Evolutionary conservation across 1,140 invertebrate species (phyloP).

Genomic region (Drosophila ficusphila): DNA sequence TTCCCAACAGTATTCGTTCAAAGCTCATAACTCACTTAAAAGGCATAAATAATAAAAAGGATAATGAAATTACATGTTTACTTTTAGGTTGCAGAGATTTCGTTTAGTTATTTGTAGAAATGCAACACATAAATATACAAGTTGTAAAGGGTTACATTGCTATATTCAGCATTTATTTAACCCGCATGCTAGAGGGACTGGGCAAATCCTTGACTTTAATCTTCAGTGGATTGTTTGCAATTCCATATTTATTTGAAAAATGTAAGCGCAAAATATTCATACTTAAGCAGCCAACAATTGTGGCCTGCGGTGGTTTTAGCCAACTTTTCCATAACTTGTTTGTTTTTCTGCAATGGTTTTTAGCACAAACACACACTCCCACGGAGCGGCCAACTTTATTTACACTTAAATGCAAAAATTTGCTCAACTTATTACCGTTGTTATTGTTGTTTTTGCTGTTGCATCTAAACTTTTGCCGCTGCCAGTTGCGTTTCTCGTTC

Average conservation of each 20-base stretch:
- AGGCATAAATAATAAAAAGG: too few species aligned
- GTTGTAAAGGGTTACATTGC: conserved; percentile 1
- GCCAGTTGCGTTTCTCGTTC: conserved; percentile 50
- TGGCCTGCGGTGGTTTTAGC: conserved; percentile 38
- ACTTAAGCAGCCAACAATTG: conserved; percentile 49
- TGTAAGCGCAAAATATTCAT: conserved; percentile 43
- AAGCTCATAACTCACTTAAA: too few species aligned
- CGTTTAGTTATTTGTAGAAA: too few species aligned
- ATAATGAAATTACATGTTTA: too few species aligned
- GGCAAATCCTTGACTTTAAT: conserved; percentile 38
- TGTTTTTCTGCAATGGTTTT: conserved; percentile 50
- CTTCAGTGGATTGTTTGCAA: conserved; percentile 37
- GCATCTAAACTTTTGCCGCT: conserved; percentile 73
- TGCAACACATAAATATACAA: too few species aligned
- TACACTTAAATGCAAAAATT: conserved; percentile 79
- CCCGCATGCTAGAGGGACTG: conserved; percentile 22
- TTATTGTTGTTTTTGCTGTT: conserved; percentile 63
- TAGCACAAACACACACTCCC: conserved; percentile 14
- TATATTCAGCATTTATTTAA: not conserved
- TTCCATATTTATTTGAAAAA: conserved; percentile 45
- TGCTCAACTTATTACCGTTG: conserved; percentile 80
- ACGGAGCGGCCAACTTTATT: conserved; percentile 65
- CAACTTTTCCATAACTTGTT: conserved; percentile 61
- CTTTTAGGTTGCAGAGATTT: too few species aligned
- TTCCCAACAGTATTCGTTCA: too few species aligned